phyloP scores from a whole-genome alignment of 2,888 invertebrate genomes.

The Torymus auratus region DNA sequence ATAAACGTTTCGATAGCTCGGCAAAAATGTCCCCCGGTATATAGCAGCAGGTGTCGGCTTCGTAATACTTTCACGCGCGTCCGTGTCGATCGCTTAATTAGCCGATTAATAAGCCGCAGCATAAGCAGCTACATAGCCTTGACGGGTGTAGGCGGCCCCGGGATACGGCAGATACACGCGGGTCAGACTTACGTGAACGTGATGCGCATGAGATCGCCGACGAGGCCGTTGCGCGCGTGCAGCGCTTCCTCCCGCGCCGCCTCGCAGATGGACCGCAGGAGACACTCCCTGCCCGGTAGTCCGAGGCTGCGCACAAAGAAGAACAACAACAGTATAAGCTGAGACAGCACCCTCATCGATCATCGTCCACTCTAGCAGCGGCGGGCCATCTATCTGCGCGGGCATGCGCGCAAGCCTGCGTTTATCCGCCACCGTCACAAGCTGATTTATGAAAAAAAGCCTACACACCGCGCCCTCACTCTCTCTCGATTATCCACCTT shows the following conservation, averaged over 20 bases:
- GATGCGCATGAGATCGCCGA: conserved; percentile 71
- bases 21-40: too few relatives aligned
- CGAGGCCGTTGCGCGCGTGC: conserved; percentile 69
- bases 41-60: too few relatives aligned
- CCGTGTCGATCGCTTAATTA: conserved; percentile 59
- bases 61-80: too few relatives aligned
- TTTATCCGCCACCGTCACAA: too few relatives aligned
- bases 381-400: too few relatives aligned
- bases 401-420: too few relatives aligned
- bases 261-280: conserved; percentile 73
- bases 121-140: neutral
- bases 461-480: too few relatives aligned
- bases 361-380: conserved; percentile 22
- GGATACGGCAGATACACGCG: too few relatives aligned
- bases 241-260: conserved; percentile 64
- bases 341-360: conserved; percentile 49
- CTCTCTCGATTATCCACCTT: too few relatives aligned
- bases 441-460: too few relatives aligned
- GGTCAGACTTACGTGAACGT: conserved; percentile 70
- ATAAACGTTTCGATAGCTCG: too few relatives aligned
- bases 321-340: conserved; percentile 25
- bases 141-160: too few relatives aligned
- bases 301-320: conserved; percentile 64
- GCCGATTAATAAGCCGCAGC: conserved; percentile 51
- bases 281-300: conserved; percentile 70